Base-by-base conservation (phyloP, 2,113 vertebrate genomes). In the Budorcas taxicolor region DNA sequence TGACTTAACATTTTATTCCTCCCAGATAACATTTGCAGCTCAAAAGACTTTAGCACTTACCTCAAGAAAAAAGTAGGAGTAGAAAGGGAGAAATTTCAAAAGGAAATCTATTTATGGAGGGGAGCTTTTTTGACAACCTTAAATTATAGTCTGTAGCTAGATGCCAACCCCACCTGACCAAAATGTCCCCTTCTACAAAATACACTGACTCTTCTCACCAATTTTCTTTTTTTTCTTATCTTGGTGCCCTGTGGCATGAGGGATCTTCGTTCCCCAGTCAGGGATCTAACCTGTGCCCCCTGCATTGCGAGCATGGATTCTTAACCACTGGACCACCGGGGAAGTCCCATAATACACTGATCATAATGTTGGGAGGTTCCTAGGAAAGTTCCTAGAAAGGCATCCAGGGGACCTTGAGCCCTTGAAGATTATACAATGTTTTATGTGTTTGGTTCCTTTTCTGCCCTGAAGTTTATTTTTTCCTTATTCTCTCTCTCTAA, bases 1-100 rank as follows among this genome's bases (percentile, higher is more conserved):
- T 91, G 45, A 96, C 90, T 92, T 93, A 86, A 82, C 14, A 86
- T 94, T 91, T 96, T 83, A 45, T 67, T 87, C 55, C 94, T 91
- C 60, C 19, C 31, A 82, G 43, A 71, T 67, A 96, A 89, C 74
- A 92, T 55, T 83, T 87, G 64, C 29, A 84, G 55, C 47, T 86
- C 27, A 97, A 96, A 89, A 88, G 12, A 90, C 8, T 36, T 93
- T 40, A 57, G 21, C 43, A 43, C 45, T 91, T 86, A 50, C 27
- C 67, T 86, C 27, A 57, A 82, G 50, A 89, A 60, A 19, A 91
- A 91, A 85, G 47, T 16, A 53, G 7, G 31, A 45, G n/a, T 14
- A 19, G 45, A 55, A 33, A 27, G 27, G 17, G 31, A 27, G 53
- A 45, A 62, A 25, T 85, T 53, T 94, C 40, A 62, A 85, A 80